Base-by-base conservation (phyloP, 35 echinoderm and acorn worm species). In the Eucidaris tribuloides region DNA sequence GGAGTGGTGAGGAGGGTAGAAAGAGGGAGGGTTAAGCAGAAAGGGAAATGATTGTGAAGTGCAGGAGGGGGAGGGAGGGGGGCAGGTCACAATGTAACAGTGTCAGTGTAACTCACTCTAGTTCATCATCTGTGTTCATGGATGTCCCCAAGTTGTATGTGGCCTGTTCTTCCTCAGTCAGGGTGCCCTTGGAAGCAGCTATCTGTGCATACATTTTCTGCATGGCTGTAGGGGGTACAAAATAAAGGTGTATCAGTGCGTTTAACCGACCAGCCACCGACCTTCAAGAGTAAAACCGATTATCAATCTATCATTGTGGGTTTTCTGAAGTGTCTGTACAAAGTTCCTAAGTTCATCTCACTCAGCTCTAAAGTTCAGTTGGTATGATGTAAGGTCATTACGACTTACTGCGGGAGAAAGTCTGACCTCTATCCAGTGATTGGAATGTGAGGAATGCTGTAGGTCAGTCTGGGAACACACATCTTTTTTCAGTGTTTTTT, bases 111-210 rank as follows among this genome's bases (percentile, higher is more conserved):
- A 81, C 85, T 81, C 79, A 46, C 59, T 85, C 76, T 7, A 84
- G 71, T 11, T 88, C 85, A 28, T 88, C 89, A 50, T 90, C 87
- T 29, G 72, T 76, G 7, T 45, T 59, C 1, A 42, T 79, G 3
- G 79, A 65, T 0, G 57, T 79, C 0, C 85, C 94, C 13, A 93
- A 58, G 52, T 93, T 98, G 60, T 93, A 98, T 11, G 56, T 85
- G 56, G 95, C 90, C 27, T 85, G 63, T 59, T 93, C 86, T 70
- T 98, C 95, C 45, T 98, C 95, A 3, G 90, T 81, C 24, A 98
- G 24, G 42, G 76, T 76, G 19, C 83, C 81, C 9, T 32, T 56
- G 27, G 81, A 65, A 14, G 87, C 50, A 45, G 79, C 57, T 81
- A 96, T 84, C 23, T 79, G 40, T 45, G 61, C 84, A 30, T 84